Base-by-base conservation (phyloP, 2,797 vertebrate species). In the Channa striata region DNA sequence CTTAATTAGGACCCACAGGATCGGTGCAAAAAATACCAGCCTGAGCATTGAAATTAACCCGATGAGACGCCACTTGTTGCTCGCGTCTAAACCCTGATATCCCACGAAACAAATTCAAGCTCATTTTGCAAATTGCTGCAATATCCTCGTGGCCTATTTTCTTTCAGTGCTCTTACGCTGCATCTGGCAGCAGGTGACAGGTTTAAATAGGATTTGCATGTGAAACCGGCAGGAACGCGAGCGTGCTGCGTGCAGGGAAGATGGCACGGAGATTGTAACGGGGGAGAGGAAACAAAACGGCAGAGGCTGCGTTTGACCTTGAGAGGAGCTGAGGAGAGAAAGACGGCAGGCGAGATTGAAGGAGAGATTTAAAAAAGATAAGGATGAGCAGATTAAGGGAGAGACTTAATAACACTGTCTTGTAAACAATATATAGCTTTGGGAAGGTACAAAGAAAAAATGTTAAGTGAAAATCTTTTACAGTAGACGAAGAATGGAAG, bases 171-270 rank as follows among this genome's bases (percentile, higher is more conserved):
- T 50, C 72, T 81, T 58, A 4, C 60, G 49, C 54, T 25, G 54
- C 8, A 21, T 2, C 30, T 66, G 73, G 72, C 86, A 81, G 84
- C 84, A 82, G 86, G 83, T 88, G 87, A 84, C 84, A 71, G 74
- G 71, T 90, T 89, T 87, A 90, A 90, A 92, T 80, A 65, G 83
- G 83, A 93, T 91, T 91, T 90, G 87, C 88, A 87, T 89, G 56
- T 66, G 57, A 86, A 89, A 85, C 80, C 59, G 67, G 78, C 77
- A 56, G 76, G 53, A 78, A 78, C 42, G 68, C 46, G 58, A 82
- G 61, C 34, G 53, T 59, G 67, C 59, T 77, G 59, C 40, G 25
- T 21, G 40, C 39, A 1, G 60, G 39, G 71, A 85, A 70, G 78
- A 86, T 63, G 63, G 83, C 49, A 44, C 36, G 42, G 64, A 78